These are phyloP conservation scores for Pegea sp. DNA, from an alignment of 23 tunicate genomes.

Conservation along the genomic window DNA sequence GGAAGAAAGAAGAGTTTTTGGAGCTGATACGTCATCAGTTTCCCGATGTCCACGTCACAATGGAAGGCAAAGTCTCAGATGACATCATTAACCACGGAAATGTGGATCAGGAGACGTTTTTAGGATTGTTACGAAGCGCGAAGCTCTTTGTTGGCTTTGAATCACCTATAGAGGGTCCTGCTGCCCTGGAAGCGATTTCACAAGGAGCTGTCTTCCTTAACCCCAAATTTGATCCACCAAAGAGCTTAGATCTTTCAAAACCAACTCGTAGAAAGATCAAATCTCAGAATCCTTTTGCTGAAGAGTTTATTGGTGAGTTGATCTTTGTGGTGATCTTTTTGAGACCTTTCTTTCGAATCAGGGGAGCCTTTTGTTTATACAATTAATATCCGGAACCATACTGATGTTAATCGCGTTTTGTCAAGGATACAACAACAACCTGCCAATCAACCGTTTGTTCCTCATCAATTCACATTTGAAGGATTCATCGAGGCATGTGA, in stretches of 20 bases:
- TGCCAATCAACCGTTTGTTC: constrained; percentile 17
- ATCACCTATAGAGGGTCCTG: constrained; percentile 85
- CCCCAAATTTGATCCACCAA: constrained; percentile 48
- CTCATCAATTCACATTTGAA: constrained; percentile 37
- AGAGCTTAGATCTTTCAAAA: constrained; percentile 13
- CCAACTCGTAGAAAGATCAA: constrained; percentile 55
- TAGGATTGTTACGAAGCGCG: constrained; percentile 21
- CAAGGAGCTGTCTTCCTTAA: constrained; percentile 70
- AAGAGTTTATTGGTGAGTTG: constrained; percentile 36
- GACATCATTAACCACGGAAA: constrained; percentile 74
- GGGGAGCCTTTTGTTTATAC: constrained; percentile 71
- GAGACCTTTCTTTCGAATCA: too few relatives aligned
- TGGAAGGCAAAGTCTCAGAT: constrained; percentile 14
- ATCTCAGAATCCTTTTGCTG: constrained; percentile 83
- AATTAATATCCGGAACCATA: constrained; percentile 12
- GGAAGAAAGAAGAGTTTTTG: constrained; percentile 17
- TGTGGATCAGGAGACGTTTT: constrained; percentile 25
- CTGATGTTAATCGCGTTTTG: constrained; percentile 18
- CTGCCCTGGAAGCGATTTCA: constrained; percentile 83
- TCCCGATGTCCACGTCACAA: constrained; percentile 62
- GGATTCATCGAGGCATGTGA: constrained; percentile 65
- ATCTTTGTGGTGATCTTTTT: too few relatives aligned
- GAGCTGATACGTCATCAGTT: constrained; percentile 12
- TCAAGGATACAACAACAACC: constrained; percentile 11
- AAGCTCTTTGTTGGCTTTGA: constrained; percentile 60